Base-by-base conservation (phyloP, 2,113 vertebrate species). In the Hylia prasina region DNA sequence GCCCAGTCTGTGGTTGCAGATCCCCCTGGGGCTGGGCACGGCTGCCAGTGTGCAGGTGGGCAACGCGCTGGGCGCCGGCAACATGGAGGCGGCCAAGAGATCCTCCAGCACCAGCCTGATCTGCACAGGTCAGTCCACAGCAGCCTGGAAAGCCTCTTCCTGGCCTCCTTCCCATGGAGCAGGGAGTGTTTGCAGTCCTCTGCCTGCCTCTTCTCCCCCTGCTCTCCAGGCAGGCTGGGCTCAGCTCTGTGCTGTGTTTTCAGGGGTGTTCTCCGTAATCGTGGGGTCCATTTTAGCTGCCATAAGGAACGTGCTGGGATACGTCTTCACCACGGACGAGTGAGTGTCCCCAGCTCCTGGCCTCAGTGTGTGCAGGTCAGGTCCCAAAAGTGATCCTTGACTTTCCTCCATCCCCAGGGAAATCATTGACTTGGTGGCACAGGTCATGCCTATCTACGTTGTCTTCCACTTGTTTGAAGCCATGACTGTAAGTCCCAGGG, bases 291-390 rank as follows among this genome's bases (percentile, higher is more conserved):
- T 98, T 39, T 81, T 99, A 42, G 95, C 83, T 1, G 64, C 96
- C 30, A 70, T 97, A 0, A 99, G 97, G 96, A 89, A 98, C 0
- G 68, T 99, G 44, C 96, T 99, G 82, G 98, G 98, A 20, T 97
- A 95, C 47, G 94, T 99, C 54, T 99, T 99, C 79, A 99, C 99
- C 39, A 84, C 37, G 3, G 99, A 99, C 44, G 79, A 96, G 99
- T 99, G 97, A 98, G 99, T 98, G 68, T 10, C 25, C 17, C 40
- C 1, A 0, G 54, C 37, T 64, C 45, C 68, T 1, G 3, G 66
- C 57, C 39, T 64, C 0, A 0, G 8, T 2, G 28, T 0, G 2
- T 1, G 5, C 56, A 58, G 22, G 9, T 33, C 10, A 5, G 65
- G 20, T 82, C 77, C 48, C 65, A 78, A 57, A 87, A 37, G 15